These are phyloP conservation scores for Drosophila novamexicana DNA, from an alignment of 1,140 invertebrate species.

Conservation along the genomic window DNA sequence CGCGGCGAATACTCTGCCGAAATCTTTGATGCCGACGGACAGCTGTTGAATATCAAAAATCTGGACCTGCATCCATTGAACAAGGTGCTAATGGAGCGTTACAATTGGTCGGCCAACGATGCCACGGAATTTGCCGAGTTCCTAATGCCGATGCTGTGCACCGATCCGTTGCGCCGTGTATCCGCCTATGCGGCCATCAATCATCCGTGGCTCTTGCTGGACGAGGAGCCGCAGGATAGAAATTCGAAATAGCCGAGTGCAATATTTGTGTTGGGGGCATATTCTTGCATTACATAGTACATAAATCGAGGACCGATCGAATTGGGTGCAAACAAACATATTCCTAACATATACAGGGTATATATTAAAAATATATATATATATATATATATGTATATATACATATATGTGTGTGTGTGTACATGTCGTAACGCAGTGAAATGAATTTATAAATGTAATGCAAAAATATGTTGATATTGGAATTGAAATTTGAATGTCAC, in stretches of 20 bases:
- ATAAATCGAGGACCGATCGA: no score
- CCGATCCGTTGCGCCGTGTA: conserved; percentile 93
- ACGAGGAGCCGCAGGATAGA: not conserved
- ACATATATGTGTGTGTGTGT: not conserved
- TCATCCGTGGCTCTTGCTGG: conserved; percentile 86
- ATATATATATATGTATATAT: conserved; percentile 14
- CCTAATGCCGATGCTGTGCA: conserved; percentile 96
- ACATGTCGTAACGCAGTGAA: not conserved
- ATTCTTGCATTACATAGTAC: not conserved
- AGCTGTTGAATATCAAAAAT: conserved; percentile 94
- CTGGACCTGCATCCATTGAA: conserved; percentile 95
- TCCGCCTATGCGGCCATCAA: conserved; percentile 95
- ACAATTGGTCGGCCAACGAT: conserved; percentile 93
- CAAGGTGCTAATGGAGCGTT: conserved; percentile 95
- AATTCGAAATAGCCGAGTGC: not conserved
- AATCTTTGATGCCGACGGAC: conserved; percentile 96
- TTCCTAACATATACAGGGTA: not conserved
- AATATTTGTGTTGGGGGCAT: not conserved
- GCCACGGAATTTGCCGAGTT: conserved; percentile 96
- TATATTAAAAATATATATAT: not conserved
- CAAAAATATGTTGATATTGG: no score
- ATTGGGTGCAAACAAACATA: no score
- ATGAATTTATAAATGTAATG: no score
- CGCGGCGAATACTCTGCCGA: conserved; percentile 95
- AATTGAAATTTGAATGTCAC: no score